Evolutionary conservation across 2,113 vertebrate genomes (phyloP).

Genomic region (Psettodes erumei): DNA sequence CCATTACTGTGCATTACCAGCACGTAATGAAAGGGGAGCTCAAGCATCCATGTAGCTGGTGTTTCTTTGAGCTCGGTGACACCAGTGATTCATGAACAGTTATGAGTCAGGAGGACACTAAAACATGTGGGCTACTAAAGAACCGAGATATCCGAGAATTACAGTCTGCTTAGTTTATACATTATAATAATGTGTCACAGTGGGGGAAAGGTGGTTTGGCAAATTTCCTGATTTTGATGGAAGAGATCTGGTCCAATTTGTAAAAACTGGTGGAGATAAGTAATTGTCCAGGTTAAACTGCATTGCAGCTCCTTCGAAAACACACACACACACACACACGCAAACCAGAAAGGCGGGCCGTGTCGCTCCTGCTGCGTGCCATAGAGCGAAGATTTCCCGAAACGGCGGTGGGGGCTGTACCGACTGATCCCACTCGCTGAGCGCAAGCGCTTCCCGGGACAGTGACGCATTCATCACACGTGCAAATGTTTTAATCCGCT

Average conservation of each 20-base stretch:
- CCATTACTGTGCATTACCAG: constrained; percentile 19
- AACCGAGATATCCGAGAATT: not conserved
- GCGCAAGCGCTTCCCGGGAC: constrained; percentile 62
- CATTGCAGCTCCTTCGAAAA: constrained; percentile 57
- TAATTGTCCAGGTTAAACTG: constrained; percentile 30
- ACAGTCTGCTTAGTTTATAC: not conserved
- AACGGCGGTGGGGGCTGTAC: constrained; percentile 3
- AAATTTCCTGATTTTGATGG: not conserved
- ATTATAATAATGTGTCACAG: not conserved
- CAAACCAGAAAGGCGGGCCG: not conserved
- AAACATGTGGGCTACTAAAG: not conserved
- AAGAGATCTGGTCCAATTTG: not conserved
- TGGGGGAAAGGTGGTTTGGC: not conserved
- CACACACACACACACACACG: too few species aligned
- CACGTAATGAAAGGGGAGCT: constrained; percentile 9
- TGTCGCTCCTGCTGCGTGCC: not conserved
- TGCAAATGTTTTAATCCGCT: constrained; percentile 66
- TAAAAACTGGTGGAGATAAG: not conserved
- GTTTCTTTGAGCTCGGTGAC: constrained; percentile 23
- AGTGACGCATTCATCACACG: constrained; percentile 75
- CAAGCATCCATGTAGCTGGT: not conserved
- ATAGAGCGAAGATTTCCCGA: not conserved
- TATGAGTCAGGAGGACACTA: constrained; percentile 13
- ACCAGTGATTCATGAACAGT: constrained; percentile 34
- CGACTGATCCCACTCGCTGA: constrained; percentile 29